Evolutionary conservation across 2,113 vertebrate genomes (phyloP).

Genomic region (Morphnarchus princeps): DNA sequence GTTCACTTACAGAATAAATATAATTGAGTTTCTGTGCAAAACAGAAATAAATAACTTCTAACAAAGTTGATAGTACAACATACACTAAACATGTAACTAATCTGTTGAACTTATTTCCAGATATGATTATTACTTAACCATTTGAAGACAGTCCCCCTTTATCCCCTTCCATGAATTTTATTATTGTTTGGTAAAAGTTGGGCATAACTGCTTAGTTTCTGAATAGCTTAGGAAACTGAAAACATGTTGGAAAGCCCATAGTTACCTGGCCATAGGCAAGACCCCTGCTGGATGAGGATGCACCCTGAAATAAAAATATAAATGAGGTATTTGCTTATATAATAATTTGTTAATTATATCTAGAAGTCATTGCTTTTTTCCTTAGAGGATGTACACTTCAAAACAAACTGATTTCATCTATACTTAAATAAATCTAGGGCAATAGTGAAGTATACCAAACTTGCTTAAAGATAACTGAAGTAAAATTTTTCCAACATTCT

Average conservation of each 20-base stretch:
- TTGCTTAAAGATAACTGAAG: background rate
- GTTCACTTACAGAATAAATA: background rate
- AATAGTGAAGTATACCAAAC: background rate
- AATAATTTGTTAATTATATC: background rate
- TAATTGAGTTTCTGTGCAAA: background rate
- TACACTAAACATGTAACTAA: background rate
- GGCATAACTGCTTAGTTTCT: background rate
- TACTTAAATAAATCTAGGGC: background rate
- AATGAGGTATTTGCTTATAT: background rate
- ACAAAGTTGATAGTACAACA: background rate
- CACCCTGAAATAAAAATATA: constrained; percentile 23
- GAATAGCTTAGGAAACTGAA: background rate
- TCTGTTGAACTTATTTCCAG: background rate
- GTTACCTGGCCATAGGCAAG: constrained; percentile 58
- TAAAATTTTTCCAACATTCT: background rate
- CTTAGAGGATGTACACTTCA: background rate
- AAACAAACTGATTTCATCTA: background rate
- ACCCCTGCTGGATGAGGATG: background rate
- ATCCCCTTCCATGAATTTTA: background rate
- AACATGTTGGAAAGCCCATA: background rate
- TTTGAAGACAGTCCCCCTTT: background rate
- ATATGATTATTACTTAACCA: background rate
- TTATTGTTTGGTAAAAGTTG: background rate
- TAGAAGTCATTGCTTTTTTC: background rate
- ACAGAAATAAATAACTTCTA: background rate